phyloP scores from a whole-genome alignment of 35 echinoderm and acorn worm species.

The Lytechinus pictus region DNA sequence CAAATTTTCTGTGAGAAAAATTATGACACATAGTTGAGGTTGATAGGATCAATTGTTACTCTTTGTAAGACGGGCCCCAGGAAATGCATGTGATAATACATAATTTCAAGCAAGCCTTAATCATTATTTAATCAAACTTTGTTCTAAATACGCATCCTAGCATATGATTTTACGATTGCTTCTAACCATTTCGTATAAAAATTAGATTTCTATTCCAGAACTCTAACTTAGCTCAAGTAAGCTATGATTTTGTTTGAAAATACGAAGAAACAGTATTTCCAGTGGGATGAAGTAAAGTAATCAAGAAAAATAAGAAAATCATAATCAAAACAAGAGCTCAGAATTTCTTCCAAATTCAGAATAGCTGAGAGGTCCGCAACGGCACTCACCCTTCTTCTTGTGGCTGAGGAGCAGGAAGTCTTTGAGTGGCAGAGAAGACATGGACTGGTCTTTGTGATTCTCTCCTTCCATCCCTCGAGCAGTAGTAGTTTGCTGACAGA shows the following conservation, averaged over 20 bases:
- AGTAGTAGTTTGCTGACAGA: conserved; percentile 83
- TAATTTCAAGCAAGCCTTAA: too few species aligned
- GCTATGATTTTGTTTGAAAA: background rate
- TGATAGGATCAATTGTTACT: too few species aligned
- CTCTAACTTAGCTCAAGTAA: background rate
- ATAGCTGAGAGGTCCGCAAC: background rate
- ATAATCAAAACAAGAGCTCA: background rate
- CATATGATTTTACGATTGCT: too few species aligned
- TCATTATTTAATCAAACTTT: too few species aligned
- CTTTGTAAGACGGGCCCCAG: too few species aligned
- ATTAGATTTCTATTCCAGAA: background rate
- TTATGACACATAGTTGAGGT: too few species aligned
- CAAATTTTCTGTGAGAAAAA: too few species aligned
- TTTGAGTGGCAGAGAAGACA: conserved; percentile 75
- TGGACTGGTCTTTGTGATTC: conserved; percentile 61
- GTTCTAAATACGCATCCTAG: too few species aligned
- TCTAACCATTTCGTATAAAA: background rate
- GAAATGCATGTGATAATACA: too few species aligned
- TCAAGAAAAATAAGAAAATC: background rate
- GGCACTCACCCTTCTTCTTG: conserved; percentile 45
- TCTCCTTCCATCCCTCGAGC: conserved; percentile 81
- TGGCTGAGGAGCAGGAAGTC: conserved; percentile 61
- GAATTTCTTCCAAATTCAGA: background rate
- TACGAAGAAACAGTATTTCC: background rate
- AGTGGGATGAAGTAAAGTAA: background rate